Evolutionary conservation across 2,797 vertebrate genomes (phyloP), one percentile per base, ranked within the genome.

Genomic region (Helostoma temminkii): DNA sequence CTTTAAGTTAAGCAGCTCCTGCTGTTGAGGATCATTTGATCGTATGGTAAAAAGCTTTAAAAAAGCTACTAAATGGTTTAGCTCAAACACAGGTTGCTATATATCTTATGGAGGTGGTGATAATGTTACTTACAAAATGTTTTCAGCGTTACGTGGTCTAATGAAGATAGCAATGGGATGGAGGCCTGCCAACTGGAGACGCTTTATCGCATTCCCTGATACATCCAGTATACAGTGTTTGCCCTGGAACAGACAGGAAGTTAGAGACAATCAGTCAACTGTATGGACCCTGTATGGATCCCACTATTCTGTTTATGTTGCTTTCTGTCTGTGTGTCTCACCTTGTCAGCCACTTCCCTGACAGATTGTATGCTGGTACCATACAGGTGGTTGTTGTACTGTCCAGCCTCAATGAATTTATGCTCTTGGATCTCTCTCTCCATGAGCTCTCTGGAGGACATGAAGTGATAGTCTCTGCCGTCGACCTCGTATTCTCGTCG

Each of bases 151-250:
- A 91, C 94, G 95, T 55, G 98, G 97, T 89, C 96, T 96, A 87
- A 99, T 94, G 87, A 98, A 97, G 89, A 99, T 91, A 78, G 98
- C 96, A 71, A 99, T 94, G 55, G 98, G 97, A 82, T 95, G 94
- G 48, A 99, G 94, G 78, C 96, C 95, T 46, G 97, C 96, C 79
- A 97, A 92, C 88, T 99, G 97, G 83, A 99, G 94, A 87, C 97
- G 96, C 90, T 97, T 98, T 88, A 99, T 99, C 0, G 97, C 97
- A 65, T 99, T 99, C 84, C 97, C 98, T 36, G 98, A 99, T 73
- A 99, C 98, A 81, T 99, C 98, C 67, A 99, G 95, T 82, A 99
- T 99, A 85, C 98, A 99, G 66, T 99, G 98, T 87, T 99, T 98
- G 39, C 97, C 96, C 98, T 99, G 89, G 54, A 1, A 80, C 24